Conservation (phyloP, 2,888 invertebrate genomes). For the Formica aserva region DNA sequence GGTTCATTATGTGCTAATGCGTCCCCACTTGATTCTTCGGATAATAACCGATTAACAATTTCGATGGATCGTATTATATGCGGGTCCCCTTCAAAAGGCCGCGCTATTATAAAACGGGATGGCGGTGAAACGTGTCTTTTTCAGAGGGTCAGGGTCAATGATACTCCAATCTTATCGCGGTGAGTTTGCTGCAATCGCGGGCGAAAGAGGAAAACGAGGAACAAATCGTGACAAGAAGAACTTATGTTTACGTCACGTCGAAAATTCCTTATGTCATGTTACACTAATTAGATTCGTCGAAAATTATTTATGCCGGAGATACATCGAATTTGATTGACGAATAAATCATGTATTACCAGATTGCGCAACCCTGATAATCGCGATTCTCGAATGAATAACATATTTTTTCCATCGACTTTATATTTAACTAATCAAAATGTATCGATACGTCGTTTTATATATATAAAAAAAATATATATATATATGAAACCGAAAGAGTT, state of each 20-base stretch:
- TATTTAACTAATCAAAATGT: background rate
- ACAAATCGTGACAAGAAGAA: background rate
- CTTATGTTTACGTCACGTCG: background rate
- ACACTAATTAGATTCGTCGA: background rate
- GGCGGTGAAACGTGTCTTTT: slow-evolving; percentile 5
- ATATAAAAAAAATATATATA: background rate
- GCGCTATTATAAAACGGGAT: background rate
- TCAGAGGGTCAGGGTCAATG: slow-evolving; percentile 45
- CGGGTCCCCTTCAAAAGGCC: background rate
- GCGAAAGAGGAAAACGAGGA: background rate
- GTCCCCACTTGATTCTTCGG: background rate
- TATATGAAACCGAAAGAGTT: background rate
- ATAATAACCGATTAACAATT: slow-evolving; percentile 30
- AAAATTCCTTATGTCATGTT: slow-evolving; percentile 11
- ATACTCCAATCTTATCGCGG: slow-evolving; percentile 49
- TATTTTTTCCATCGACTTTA: background rate
- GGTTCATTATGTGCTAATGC: slow-evolving; percentile 32
- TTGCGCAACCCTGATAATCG: background rate
- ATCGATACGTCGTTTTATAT: background rate
- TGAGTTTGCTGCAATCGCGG: slow-evolving; percentile 20
- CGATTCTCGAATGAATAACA: background rate
- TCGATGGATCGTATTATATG: slow-evolving; percentile 10
- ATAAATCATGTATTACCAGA: background rate
- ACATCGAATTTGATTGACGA: background rate
- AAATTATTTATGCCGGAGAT: background rate